A percentile compares a stretch with the other conserved stretches of the same genome.
Evolutionary conservation across 2,888 invertebrate genomes (phyloP).

Genomic region (Resseliella maxima): DNA sequence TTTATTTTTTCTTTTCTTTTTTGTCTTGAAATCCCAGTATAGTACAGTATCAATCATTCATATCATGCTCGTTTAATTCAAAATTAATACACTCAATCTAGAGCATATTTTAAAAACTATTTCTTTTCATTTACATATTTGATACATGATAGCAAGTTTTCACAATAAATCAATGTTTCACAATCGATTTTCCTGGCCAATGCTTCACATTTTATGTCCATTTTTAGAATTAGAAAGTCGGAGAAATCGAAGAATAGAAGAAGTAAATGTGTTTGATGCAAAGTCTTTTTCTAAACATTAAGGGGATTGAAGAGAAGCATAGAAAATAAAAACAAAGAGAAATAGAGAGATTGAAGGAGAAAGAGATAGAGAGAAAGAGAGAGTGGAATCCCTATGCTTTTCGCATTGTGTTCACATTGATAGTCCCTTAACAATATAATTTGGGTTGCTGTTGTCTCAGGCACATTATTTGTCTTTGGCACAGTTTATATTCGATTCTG

Average conservation of each 20-base stretch:
- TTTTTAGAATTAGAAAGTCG: neutral
- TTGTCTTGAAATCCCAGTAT: neutral
- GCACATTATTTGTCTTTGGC: neutral
- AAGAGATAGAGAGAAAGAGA: neutral
- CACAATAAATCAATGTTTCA: neutral
- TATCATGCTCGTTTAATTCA: neutral
- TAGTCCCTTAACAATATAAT: conserved; percentile 30
- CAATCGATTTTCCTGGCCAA: neutral
- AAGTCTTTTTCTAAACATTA: neutral
- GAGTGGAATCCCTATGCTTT: neutral
- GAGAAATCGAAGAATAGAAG: neutral
- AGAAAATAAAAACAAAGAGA: neutral
- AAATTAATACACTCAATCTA: neutral
- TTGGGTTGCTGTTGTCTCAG: conserved; percentile 7
- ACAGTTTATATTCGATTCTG: neutral
- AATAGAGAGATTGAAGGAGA: neutral
- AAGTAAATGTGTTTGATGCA: neutral
- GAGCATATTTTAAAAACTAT: neutral
- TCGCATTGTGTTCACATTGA: neutral
- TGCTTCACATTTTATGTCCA: neutral
- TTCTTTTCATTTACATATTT: neutral
- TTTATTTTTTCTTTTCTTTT: neutral
- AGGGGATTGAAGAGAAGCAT: neutral
- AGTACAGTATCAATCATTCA: neutral
- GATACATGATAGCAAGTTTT: neutral